These are phyloP conservation scores for Podilymbus podiceps DNA, from an alignment of 2,113 vertebrate species.

Conservation along the genomic window DNA sequence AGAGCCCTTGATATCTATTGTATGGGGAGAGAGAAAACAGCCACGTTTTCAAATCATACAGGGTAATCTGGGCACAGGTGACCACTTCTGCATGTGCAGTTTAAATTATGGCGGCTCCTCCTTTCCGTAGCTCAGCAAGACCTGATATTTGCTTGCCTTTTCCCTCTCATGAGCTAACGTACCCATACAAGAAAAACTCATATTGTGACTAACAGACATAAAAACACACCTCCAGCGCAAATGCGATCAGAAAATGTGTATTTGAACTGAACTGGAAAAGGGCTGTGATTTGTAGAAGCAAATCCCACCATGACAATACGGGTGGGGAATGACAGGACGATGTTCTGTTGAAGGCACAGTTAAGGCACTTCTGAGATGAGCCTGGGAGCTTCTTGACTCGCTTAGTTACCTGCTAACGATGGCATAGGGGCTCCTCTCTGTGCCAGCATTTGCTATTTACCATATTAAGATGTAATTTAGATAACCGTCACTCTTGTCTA, in stretches of 20 bases:
- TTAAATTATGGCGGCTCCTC: background rate
- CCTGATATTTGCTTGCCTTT: background rate
- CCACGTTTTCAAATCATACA: background rate
- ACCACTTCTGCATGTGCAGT: background rate
- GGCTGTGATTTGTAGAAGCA: background rate
- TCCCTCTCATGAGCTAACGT: background rate
- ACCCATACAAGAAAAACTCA: background rate
- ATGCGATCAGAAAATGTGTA: background rate
- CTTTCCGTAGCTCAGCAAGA: background rate
- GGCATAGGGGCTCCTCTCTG: background rate
- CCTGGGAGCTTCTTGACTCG: background rate
- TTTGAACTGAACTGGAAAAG: background rate
- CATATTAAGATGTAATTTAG: background rate
- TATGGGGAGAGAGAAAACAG: background rate
- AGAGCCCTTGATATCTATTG: background rate
- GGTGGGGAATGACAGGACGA: background rate
- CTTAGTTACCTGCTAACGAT: background rate
- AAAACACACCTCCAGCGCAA: background rate
- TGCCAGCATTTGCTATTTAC: background rate
- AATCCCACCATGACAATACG: background rate
- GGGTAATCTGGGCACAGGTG: background rate
- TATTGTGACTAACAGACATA: background rate
- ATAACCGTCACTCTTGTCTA: background rate
- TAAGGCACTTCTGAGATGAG: background rate
- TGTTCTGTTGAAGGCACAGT: background rate